Evolutionary conservation across 1,140 invertebrate species (phyloP), one percentile per base, ranked within the genome.

Genomic region (Dryas iulia): DNA sequence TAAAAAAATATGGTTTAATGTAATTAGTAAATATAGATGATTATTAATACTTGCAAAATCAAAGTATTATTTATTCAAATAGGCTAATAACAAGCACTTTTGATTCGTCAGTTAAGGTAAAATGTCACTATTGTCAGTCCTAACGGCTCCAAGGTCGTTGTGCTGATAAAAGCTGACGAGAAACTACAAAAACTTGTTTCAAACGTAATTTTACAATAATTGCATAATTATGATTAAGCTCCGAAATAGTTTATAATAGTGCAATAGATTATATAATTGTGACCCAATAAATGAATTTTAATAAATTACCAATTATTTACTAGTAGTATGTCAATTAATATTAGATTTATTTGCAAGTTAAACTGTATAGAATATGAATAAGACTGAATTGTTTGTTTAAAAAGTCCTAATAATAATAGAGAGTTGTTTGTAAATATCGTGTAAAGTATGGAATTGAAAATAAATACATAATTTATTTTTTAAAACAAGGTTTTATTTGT

Each of bases 381-480:
- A 90, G 86, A 89, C 85, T 90, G 88, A 89, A 83, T 81, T 84
- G 74, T 79, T 81, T 85, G 76, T 79, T 77, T 77, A 78, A 74
- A 77, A 81, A 77, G 81, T 77, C 69, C 78, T 82, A 79, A 64
- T 77, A 77, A 72, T 81, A 72, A 75, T 82, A 69, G 74, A 74
- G 71, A 73, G 71, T 72, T 80, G 77, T 82, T 82, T 89, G 81
- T 89, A 87, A 83, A 85, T 87, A 86, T 79, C 63, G 72, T 82
- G 76, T 82, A 76, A 76, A 85, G 74, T 79, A 82, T 72, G 82
- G 78, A 86, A 85, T 83, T 85, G 76, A 89, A 87, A 82, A 82
- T 77, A 81, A 82, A 84, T 82, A 84, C 75, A 82, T 86, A 87
- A 89, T 84, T 88, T 89, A 89, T 90, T 89, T 87, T 90, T 83